These are phyloP conservation scores for Polydrusus tereticollis DNA, from an alignment of 2,888 invertebrate genomes.

Conservation along the genomic window DNA sequence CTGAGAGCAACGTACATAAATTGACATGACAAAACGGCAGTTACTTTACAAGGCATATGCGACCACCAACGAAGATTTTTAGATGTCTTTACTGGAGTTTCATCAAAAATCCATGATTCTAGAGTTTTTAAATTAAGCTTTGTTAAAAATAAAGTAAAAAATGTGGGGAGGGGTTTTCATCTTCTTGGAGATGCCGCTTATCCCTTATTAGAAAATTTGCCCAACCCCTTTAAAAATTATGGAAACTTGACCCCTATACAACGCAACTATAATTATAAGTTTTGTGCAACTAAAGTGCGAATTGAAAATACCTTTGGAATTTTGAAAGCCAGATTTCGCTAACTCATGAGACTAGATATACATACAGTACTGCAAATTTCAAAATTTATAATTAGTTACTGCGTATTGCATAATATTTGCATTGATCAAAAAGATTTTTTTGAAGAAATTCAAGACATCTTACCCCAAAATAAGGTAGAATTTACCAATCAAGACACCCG, in stretches of 20 bases:
- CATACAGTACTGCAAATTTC: conserved; percentile 44
- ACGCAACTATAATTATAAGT: conserved; percentile 55
- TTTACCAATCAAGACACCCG: neutral
- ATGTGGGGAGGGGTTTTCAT: conserved; percentile 51
- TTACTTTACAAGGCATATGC: no score
- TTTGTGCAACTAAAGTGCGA: conserved; percentile 54
- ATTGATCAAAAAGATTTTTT: conserved; percentile 50
- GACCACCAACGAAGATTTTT: conserved; percentile 54
- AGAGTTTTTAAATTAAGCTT: conserved; percentile 53
- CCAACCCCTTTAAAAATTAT: conserved; percentile 57
- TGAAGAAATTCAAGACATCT: neutral
- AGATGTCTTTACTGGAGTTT: conserved; percentile 56
- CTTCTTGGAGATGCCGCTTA: conserved; percentile 57
- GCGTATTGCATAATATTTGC: conserved; percentile 56
- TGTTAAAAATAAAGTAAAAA: conserved; percentile 45
- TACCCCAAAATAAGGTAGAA: neutral
- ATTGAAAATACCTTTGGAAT: conserved; percentile 60
- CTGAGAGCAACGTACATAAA: neutral
- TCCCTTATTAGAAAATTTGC: conserved; percentile 51
- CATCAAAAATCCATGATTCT: conserved; percentile 58
- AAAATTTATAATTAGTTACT: conserved; percentile 55
- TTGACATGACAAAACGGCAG: no score
- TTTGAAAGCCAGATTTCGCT: conserved; percentile 54
- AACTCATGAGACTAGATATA: conserved; percentile 42
- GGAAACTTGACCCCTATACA: conserved; percentile 56